Percentiles rank a stretch among this genome's conserved stretches.
These are phyloP conservation scores for Otolemur garnettii DNA, from an alignment of 2,113 vertebrate genomes.

Conservation along the genomic window DNA sequence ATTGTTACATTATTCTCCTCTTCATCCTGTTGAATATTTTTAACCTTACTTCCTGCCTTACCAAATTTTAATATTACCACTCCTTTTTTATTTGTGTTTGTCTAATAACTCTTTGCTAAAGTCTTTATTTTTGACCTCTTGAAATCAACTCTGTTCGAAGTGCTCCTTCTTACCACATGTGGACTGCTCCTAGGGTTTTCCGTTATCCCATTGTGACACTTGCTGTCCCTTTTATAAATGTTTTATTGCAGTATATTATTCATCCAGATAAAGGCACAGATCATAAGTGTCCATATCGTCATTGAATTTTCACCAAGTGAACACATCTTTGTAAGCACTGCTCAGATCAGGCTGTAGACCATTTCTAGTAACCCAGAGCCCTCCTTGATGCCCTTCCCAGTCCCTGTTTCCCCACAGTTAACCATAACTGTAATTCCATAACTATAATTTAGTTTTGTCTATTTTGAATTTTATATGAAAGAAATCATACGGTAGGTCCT, in stretches of 20 bases:
- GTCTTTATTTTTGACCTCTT: neutral
- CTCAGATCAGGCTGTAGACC: neutral
- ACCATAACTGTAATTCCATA: neutral
- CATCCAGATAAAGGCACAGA: neutral
- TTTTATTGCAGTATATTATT: neutral
- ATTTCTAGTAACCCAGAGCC: neutral
- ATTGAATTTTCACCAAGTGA: neutral
- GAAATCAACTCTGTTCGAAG: neutral
- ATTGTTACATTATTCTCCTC: neutral
- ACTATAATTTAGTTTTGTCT: neutral
- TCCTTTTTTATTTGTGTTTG: neutral
- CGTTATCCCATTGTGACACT: neutral
- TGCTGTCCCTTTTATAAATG: neutral
- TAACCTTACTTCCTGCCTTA: neutral
- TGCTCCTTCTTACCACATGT: neutral
- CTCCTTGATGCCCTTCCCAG: neutral
- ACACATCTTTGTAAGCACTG: neutral
- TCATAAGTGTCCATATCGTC: neutral
- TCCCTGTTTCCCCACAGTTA: neutral
- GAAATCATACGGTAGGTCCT: neutral
- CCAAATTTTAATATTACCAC: neutral
- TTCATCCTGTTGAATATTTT: neutral
- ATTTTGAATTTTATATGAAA: neutral
- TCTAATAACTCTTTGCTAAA: neutral
- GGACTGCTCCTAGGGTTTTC: neutral